Conservation (phyloP, 1,140 invertebrate genomes). For the Oreohelix idahoensis region DNA sequence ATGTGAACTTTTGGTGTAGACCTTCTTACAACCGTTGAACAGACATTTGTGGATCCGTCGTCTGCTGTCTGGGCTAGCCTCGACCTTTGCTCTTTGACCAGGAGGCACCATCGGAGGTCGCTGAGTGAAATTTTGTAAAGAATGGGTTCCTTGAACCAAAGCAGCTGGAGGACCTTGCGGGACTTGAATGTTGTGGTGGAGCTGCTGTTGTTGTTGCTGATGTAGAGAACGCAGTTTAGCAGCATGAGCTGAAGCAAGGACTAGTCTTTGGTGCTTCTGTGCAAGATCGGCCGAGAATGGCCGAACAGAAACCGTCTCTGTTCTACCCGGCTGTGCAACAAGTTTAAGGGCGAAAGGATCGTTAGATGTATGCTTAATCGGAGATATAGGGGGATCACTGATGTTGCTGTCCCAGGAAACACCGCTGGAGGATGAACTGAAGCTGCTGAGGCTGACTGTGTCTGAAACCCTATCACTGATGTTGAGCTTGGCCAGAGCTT, state of each 20-base stretch:
- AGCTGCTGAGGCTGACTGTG: constrained; percentile 66
- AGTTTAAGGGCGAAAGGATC: constrained; percentile 69
- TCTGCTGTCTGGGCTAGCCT: constrained; percentile 66
- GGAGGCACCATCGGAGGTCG: background rate
- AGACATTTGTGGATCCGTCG: constrained; percentile 78
- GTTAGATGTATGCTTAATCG: constrained; percentile 59
- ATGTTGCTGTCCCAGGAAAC: constrained; percentile 73
- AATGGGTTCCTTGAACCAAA: background rate
- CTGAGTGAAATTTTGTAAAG: background rate
- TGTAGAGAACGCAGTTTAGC: constrained; percentile 20
- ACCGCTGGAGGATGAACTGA: constrained; percentile 70
- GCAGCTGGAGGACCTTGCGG: constrained; percentile 42
- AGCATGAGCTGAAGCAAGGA: background rate
- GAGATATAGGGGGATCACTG: constrained; percentile 68
- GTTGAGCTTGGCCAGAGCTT: constrained; percentile 65
- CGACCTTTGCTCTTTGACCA: constrained; percentile 34
- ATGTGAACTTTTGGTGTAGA: constrained; percentile 99
- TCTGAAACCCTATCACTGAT: constrained; percentile 61
- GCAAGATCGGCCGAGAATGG: constrained; percentile 53
- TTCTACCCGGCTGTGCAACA: constrained; percentile 62
- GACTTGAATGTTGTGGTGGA: constrained; percentile 6
- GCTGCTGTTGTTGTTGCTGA: constrained; percentile 22
- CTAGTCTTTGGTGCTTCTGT: constrained; percentile 22
- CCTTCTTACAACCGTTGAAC: constrained; percentile 95
- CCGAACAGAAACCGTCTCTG: constrained; percentile 60